phyloP scores from a whole-genome alignment of 2,797 vertebrate genomes.

The Phalloptychus januarius region DNA sequence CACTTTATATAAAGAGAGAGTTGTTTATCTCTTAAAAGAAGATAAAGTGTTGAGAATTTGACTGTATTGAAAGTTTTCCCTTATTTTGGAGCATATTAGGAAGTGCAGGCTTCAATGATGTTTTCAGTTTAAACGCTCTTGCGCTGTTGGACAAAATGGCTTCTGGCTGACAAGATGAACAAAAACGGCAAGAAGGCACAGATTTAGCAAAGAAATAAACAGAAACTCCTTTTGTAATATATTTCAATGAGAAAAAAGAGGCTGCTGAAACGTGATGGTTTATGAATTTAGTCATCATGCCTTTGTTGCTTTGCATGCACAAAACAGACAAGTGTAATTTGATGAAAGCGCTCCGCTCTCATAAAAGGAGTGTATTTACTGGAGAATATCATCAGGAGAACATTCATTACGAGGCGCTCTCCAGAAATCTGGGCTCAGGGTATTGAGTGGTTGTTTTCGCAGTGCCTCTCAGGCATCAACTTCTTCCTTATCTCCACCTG shows the following conservation, averaged over 20 bases:
- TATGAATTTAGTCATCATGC: constrained; percentile 8
- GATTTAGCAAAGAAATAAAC: constrained; percentile 14
- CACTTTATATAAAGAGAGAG: not conserved
- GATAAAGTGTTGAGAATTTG: not conserved
- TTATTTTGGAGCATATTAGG: constrained; percentile 18
- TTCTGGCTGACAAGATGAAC: constrained; percentile 30
- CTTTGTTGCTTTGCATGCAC: constrained; percentile 52
- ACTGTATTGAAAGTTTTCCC: not conserved
- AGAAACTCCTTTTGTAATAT: not conserved
- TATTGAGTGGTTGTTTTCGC: constrained; percentile 58
- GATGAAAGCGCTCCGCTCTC: constrained; percentile 47
- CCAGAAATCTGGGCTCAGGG: constrained; percentile 41
- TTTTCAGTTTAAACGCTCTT: constrained; percentile 41
- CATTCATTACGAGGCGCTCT: constrained; percentile 57
- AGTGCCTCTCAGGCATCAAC: constrained; percentile 43
- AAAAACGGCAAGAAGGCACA: constrained; percentile 28
- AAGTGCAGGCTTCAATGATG: constrained; percentile 50
- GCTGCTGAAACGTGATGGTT: constrained; percentile 8
- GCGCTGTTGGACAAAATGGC: constrained; percentile 28
- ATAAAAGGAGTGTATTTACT: constrained; percentile 54
- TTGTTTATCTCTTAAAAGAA: not conserved
- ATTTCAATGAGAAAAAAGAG: constrained; percentile 9
- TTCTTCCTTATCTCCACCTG: constrained; percentile 54
- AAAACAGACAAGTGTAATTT: constrained; percentile 48
- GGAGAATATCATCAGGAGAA: constrained; percentile 62